Conservation (phyloP, 1,140 invertebrate genomes). For the Drosophila bocki region DNA sequence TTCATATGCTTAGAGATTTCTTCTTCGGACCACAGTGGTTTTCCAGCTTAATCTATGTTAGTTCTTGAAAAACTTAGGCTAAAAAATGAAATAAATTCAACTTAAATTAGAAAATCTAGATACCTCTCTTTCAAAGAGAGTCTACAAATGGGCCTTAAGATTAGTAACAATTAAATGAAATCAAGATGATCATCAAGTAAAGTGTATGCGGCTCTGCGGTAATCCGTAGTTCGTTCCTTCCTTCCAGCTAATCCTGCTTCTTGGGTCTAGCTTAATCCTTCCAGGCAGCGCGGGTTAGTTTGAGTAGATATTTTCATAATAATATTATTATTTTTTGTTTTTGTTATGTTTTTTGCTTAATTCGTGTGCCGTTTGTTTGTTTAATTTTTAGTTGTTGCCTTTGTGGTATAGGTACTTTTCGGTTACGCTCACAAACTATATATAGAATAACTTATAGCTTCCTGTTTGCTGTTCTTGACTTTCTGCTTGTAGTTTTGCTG, state of each 20-base stretch:
- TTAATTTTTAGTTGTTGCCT: conserved; percentile 34
- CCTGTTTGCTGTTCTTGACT: conserved; percentile 34
- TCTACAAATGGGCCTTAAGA: conserved; percentile 19
- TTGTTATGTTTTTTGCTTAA: neutral
- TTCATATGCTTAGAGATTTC: conserved; percentile 5
- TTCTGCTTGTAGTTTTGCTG: conserved; percentile 25
- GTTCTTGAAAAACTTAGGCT: conserved; percentile 3
- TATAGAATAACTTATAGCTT: conserved; percentile 44
- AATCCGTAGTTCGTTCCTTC: conserved; percentile 8
- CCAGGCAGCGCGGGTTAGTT: conserved; percentile 31
- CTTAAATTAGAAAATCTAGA: neutral
- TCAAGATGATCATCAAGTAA: conserved; percentile 9
- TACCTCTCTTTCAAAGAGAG: conserved; percentile 3
- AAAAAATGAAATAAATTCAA: neutral
- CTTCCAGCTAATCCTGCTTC: neutral
- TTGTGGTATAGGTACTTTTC: conserved; percentile 58
- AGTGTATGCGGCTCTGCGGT: conserved; percentile 8
- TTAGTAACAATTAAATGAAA: conserved; percentile 30
- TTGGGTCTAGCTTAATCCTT: neutral
- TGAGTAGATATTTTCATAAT: conserved; percentile 12
- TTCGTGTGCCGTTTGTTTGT: conserved; percentile 11
- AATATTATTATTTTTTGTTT: neutral
- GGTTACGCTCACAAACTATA: conserved; percentile 46
- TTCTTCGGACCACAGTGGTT: conserved; percentile 18
- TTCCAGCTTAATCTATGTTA: neutral